A percentile compares a stretch with the other conserved stretches of the same genome.
phyloP scores from a whole-genome alignment of 2,888 invertebrate species.

The Cryptocephalus moraei region DNA sequence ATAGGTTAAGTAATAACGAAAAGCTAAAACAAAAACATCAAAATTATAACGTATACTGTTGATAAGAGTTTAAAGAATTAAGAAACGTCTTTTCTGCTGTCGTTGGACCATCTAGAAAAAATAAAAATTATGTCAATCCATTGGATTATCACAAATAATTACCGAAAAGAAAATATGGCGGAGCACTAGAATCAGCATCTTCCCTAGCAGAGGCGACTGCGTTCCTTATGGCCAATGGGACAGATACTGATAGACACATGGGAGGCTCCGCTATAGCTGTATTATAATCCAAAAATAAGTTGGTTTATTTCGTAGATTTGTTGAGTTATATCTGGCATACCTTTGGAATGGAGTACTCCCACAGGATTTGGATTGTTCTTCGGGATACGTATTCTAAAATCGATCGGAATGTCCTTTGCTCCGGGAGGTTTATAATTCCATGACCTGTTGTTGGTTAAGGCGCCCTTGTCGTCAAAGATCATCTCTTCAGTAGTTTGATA shows the following conservation, averaged over 20 bases:
- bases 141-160: conserved; percentile 6
- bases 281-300: too few relatives aligned
- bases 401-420: conserved; percentile 66
- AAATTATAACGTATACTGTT: conserved; percentile 26
- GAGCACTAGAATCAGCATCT: conserved; percentile 49
- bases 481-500: conserved; percentile 62
- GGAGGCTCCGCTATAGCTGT: conserved; percentile 21
- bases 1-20: too few relatives aligned
- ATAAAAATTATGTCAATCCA: conserved; percentile 1
- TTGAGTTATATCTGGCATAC: too few relatives aligned
- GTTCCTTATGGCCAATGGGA: conserved; percentile 56
- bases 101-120: conserved; percentile 41
- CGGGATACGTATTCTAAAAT: conserved; percentile 60
- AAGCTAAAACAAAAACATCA: too few relatives aligned
- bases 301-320: too few relatives aligned
- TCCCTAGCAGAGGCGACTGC: conserved; percentile 56
- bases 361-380: conserved; percentile 53
- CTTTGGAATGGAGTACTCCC: conserved; percentile 66
- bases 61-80: conserved; percentile 22
- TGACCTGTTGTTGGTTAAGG: conserved; percentile 62
- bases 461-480: conserved; percentile 51
- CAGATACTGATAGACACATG: conserved; percentile 36
- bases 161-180: conserved; percentile 52
- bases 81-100: too few relatives aligned
- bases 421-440: conserved; percentile 77